Percentiles rank a stretch among this genome's conserved stretches.
phyloP scores from a whole-genome alignment of 2,888 invertebrate genomes.

The Ormia ochracea region DNA sequence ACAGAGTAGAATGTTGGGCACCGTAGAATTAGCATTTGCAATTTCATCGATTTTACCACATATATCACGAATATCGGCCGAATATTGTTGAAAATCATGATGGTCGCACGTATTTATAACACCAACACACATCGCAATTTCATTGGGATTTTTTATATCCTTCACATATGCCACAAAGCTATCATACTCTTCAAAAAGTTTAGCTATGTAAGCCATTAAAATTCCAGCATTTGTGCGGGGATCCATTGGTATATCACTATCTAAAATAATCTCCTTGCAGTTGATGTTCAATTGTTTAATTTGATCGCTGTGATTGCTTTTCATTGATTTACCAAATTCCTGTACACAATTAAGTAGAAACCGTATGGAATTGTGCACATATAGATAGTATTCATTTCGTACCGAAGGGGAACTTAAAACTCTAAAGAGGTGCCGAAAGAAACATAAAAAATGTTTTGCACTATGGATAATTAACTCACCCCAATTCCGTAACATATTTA shows the following conservation, averaged over 20 bases:
- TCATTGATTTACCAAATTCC: conserved; percentile 74
- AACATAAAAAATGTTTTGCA: background rate
- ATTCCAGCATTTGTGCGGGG: conserved; percentile 82
- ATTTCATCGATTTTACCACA: conserved; percentile 65
- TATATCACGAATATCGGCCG: conserved; percentile 65
- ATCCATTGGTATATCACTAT: conserved; percentile 81
- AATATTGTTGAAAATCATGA: conserved; percentile 65
- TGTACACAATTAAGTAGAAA: conserved; percentile 75
- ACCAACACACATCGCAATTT: conserved; percentile 71
- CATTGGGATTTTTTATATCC: conserved; percentile 62
- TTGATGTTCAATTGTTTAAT: conserved; percentile 62
- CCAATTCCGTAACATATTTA: conserved; percentile 68
- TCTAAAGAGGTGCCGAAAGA: conserved; percentile 49
- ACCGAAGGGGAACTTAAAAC: conserved; percentile 72
- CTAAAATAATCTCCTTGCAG: conserved; percentile 73
- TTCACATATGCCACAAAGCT: conserved; percentile 65
- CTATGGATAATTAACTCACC: conserved; percentile 64
- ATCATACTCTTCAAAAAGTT: conserved; percentile 73
- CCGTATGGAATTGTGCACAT: conserved; percentile 76
- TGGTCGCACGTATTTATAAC: conserved; percentile 70
- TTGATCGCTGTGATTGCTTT: conserved; percentile 47
- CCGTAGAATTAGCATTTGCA: conserved; percentile 65
- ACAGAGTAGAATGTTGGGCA: conserved; percentile 70
- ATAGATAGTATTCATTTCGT: conserved; percentile 73
- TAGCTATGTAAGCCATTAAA: conserved; percentile 78